Conservation (phyloP, 2,113 vertebrate genomes). For the Oryzias celebensis region DNA sequence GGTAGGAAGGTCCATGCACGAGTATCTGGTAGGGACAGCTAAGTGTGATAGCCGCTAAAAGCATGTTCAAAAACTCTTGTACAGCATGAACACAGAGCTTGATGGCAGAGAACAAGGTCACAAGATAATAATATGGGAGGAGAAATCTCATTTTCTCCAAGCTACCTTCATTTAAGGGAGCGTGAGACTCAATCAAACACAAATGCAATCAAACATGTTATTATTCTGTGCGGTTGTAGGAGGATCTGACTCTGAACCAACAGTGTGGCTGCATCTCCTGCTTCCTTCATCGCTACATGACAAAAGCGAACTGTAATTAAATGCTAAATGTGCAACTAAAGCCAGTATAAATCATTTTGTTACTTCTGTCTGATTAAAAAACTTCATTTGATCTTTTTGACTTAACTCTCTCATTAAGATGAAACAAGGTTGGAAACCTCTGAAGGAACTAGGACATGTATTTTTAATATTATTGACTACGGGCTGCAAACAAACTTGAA, state of each 20-base stretch:
- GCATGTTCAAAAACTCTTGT: too few species aligned
- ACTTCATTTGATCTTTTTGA: constrained; percentile 3
- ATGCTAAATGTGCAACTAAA: too few species aligned
- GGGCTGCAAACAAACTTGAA: not conserved
- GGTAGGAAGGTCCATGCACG: too few species aligned
- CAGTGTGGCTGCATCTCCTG: not conserved
- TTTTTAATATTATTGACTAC: not conserved
- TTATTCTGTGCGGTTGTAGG: constrained; percentile 59
- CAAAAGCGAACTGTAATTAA: too few species aligned
- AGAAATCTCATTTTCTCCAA: constrained; percentile 73
- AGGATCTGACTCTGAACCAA: constrained; percentile 45
- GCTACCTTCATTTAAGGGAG: constrained; percentile 60
- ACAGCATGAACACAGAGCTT: constrained; percentile 20
- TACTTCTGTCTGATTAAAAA: constrained; percentile 27
- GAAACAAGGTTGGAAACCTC: not conserved
- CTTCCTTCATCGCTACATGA: not conserved
- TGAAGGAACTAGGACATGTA: not conserved
- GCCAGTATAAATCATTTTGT: constrained; percentile 6
- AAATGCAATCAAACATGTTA: constrained; percentile 75
- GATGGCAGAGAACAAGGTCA: constrained; percentile 51
- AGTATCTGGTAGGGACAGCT: too few species aligned
- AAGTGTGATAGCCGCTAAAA: too few species aligned
- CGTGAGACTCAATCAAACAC: constrained; percentile 69
- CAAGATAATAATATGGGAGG: constrained; percentile 64
- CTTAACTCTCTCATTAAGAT: constrained; percentile 2